Base-by-base conservation (phyloP, 2,888 invertebrate species). In the Chironomus riparius region DNA sequence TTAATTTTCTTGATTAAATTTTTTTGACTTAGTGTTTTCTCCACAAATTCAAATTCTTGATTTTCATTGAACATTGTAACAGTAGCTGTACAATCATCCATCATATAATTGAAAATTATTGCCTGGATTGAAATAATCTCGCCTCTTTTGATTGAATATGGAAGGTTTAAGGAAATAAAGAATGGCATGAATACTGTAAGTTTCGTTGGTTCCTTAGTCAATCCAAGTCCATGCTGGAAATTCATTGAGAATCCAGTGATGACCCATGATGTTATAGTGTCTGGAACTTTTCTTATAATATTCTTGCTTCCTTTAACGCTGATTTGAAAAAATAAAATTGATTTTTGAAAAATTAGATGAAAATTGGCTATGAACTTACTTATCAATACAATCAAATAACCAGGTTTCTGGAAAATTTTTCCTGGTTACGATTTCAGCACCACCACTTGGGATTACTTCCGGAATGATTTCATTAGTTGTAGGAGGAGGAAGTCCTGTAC, bases 41-140 rank as follows among this genome's bases (percentile, higher is more conserved):
- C 87, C 77, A 91, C 89, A 81, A 92, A 92, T 80, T 90, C 89
- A 81, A 92, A 92, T 78, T 90, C 89, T 78, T 90, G 90, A 70
- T 90, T 89, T 47, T 88, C 87, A 83, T 92, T 92, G 80, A 92
- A 91, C 80, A 95, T 85, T 0, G 92, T 91, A 2, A 96, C 89
- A 79, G 92, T 91, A 0, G 92, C 92, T 12, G 85, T 86, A 0
- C 91, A 85, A 79, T 92, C 91, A 74, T 88, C 87, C 38, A 89
- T 87, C 82, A 92, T 86, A 80, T 95, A 92, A 82, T 95, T 97
- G 82, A 91, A 92, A n/a, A 95, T 88, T 2, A 92, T 90, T n/a
- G 92, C 89, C 68, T 94, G 91, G 70, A 95, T 88, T 0, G 93
- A 91, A 68, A 96, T 86, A 21, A 91, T 89, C 85, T 97, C 97